Evolutionary conservation across 2,113 vertebrate genomes (phyloP).

Genomic region (Halichoerus grypus): DNA sequence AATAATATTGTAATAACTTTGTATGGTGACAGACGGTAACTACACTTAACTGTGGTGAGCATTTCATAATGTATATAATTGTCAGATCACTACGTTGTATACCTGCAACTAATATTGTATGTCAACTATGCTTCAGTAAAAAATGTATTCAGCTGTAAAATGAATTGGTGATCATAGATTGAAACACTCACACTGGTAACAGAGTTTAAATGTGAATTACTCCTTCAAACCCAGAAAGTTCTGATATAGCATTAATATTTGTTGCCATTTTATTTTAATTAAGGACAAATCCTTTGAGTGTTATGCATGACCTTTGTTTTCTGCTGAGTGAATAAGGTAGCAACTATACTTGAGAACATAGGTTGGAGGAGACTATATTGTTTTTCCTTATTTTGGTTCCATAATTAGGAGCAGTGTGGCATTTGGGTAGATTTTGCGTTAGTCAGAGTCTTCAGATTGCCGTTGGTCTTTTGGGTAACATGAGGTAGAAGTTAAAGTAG

Average conservation of each 20-base stretch:
- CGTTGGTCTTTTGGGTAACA: background rate
- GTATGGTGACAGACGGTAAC: background rate
- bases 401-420: background rate
- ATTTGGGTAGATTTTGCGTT: background rate
- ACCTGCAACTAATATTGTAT: background rate
- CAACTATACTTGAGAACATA: background rate
- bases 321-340: background rate
- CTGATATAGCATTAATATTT: background rate
- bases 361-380: background rate
- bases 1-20: background rate
- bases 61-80: background rate
- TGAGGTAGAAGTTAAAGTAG: background rate
- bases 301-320: background rate
- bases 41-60: background rate
- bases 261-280: slow-evolving; percentile 42
- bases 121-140: background rate
- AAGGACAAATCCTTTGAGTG: slow-evolving; percentile 8
- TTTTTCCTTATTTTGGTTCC: background rate
- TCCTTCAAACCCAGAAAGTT: slow-evolving; percentile 50
- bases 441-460: slow-evolving; percentile 66
- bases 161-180: background rate
- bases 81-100: background rate
- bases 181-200: background rate
- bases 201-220: slow-evolving; percentile 16
- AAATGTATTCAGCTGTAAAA: background rate